phyloP scores from a whole-genome alignment of 2,113 vertebrate genomes.

The Butastur rufipennis region DNA sequence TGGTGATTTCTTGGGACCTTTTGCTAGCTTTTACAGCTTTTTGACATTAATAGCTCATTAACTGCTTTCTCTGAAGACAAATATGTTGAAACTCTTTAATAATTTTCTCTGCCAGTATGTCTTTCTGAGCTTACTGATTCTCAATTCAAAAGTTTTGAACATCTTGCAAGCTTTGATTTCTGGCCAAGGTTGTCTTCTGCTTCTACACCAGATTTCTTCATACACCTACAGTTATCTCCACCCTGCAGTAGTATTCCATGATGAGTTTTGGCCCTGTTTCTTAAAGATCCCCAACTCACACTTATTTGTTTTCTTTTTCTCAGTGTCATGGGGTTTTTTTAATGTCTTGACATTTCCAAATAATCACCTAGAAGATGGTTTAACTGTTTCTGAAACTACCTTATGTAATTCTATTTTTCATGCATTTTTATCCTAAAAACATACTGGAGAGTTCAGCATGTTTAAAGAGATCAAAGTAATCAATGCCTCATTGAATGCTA shows the following conservation, averaged over 20 bases:
- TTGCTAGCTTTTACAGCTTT: not conserved
- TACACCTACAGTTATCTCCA: not conserved
- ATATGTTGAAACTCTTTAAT: not conserved
- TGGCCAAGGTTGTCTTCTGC: not conserved
- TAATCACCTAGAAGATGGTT: not conserved
- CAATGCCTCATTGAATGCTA: not conserved
- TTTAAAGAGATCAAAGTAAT: not conserved
- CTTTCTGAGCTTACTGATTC: not conserved
- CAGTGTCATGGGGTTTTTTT: not conserved
- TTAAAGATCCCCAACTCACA: not conserved
- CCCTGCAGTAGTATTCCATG: not conserved
- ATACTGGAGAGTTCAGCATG: not conserved
- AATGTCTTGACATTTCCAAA: not conserved
- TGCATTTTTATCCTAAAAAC: not conserved
- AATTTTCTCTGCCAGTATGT: not conserved
- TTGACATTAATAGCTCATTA: not conserved
- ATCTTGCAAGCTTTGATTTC: not conserved
- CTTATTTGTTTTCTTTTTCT: not conserved
- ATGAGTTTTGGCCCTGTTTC: not conserved
- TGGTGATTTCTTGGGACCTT: not conserved
- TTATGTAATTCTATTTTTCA: not conserved
- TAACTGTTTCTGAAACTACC: not conserved
- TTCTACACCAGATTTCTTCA: not conserved
- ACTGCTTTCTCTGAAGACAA: slow-evolving; percentile 8
- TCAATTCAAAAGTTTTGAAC: not conserved